Percentiles rank a stretch among this genome's conserved stretches.
phyloP scores from a whole-genome alignment of 2,113 vertebrate species.

The Onychostoma macrolepis region DNA sequence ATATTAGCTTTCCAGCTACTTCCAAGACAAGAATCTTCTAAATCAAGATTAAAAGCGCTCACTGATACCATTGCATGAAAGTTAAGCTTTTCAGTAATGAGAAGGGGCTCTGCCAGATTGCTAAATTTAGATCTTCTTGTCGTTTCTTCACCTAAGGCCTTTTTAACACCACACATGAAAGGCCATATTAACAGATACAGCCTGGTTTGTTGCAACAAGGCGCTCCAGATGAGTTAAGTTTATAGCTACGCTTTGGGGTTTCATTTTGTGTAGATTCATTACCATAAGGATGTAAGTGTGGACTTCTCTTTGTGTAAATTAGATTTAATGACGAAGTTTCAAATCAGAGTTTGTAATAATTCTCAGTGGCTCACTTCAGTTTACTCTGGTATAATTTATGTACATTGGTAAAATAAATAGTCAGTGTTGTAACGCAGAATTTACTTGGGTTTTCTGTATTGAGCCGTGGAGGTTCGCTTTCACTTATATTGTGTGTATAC shows the following conservation, averaged over 20 bases:
- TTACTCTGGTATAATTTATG: background rate
- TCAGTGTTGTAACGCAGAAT: background rate
- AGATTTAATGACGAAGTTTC: background rate
- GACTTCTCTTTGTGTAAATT: background rate
- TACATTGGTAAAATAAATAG: background rate
- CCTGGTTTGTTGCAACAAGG: background rate
- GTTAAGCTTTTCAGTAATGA: background rate
- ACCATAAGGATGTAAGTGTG: background rate
- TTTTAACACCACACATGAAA: background rate
- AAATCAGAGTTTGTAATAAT: background rate
- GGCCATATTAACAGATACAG: background rate
- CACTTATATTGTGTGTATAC: too few species aligned
- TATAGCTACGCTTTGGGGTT: background rate
- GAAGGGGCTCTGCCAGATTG: background rate
- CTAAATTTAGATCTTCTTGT: background rate
- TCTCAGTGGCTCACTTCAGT: background rate
- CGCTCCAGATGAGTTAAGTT: background rate
- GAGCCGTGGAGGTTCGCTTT: background rate
- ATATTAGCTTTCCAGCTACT: background rate
- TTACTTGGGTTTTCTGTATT: background rate
- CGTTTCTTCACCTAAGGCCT: background rate
- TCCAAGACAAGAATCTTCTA: background rate
- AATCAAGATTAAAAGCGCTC: background rate
- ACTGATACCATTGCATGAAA: background rate
- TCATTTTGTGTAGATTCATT: background rate